Percentiles rank a stretch among this genome's conserved stretches.
Evolutionary conservation across 2,113 vertebrate genomes (phyloP).

Genomic region (Halichoerus grypus): DNA sequence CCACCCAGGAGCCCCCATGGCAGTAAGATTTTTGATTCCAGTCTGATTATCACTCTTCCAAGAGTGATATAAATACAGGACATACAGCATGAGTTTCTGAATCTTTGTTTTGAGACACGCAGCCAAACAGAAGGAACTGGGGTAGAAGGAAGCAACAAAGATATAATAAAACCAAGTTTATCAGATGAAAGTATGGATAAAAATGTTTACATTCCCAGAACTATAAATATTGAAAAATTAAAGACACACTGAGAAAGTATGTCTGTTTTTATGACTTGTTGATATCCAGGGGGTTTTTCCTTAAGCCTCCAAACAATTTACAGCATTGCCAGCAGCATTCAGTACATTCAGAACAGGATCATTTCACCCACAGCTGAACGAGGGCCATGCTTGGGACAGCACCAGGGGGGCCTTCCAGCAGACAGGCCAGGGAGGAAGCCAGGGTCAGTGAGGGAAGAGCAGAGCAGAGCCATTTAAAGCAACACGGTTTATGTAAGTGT

Average conservation of each 20-base stretch:
- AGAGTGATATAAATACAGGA: background rate
- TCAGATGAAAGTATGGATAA: background rate
- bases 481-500: conserved; percentile 69
- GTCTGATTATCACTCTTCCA: background rate
- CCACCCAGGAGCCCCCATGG: background rate
- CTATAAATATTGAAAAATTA: background rate
- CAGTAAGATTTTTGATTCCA: conserved; percentile 36
- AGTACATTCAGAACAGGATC: conserved; percentile 84
- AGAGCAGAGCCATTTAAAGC: conserved; percentile 67
- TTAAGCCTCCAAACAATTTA: conserved; percentile 73
- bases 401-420: conserved; percentile 55
- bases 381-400: conserved; percentile 63
- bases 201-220: background rate
- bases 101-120: conserved; percentile 35
- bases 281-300: conserved; percentile 67
- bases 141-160: background rate
- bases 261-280: conserved; percentile 75
- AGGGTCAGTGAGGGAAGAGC: conserved; percentile 51
- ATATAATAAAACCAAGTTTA: background rate
- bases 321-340: conserved; percentile 81
- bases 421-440: conserved; percentile 49
- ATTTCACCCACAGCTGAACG: conserved; percentile 54
- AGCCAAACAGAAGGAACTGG: background rate
- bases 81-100: background rate
- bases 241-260: background rate